Evolutionary conservation across 2,113 vertebrate genomes (phyloP), one percentile per base, ranked within the genome.

Genomic region (Colaptes auratus): DNA sequence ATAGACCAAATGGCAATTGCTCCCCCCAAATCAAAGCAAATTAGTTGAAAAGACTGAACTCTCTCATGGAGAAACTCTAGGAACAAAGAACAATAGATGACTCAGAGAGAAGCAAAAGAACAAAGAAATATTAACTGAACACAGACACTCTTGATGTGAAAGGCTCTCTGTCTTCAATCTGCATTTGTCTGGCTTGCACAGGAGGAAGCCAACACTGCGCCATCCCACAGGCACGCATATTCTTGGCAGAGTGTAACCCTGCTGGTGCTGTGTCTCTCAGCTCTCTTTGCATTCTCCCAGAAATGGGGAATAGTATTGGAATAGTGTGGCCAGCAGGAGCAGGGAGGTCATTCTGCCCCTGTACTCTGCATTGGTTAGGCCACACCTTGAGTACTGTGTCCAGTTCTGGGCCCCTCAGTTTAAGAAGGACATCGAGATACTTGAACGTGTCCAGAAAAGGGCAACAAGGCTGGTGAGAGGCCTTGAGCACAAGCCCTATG

Each of bases 71-170:
- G 70, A 88, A 79, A 76, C 24, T 63, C 59, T 35, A 73, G 44
- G 46, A 88, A 96, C 85, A 92, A 94, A 89, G 82, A 77, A 95
- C 88, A 92, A 82, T 58, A 79, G 52, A 86, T 91, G 87, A 93
- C 92, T 95, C 91, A 91, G 92, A 94, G 65, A 80, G 24, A 17
- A 89, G 85, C 56, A 66, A 86, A 95, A 94, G 80, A 88, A 80
- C 56, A 92, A 79, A 93, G 90, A 97, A 96, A 96, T 96, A 96
- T 97, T 92, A 97, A 96, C 93, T 96, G 90, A 94, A 76, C 42
- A 88, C 42, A 96, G 94, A 93, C 93, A 92, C 87, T 92, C 95
- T 92, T 63, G 58, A 87, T 87, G 53, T 92, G 86, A 89, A 91
- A 87, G 74, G 77, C 93, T n/a, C 77, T 94, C 85, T 95, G 89